A percentile compares a stretch with the other conserved stretches of the same genome.
phyloP scores from a whole-genome alignment of 2,888 invertebrate species.

The Cactoblastis cactorum region DNA sequence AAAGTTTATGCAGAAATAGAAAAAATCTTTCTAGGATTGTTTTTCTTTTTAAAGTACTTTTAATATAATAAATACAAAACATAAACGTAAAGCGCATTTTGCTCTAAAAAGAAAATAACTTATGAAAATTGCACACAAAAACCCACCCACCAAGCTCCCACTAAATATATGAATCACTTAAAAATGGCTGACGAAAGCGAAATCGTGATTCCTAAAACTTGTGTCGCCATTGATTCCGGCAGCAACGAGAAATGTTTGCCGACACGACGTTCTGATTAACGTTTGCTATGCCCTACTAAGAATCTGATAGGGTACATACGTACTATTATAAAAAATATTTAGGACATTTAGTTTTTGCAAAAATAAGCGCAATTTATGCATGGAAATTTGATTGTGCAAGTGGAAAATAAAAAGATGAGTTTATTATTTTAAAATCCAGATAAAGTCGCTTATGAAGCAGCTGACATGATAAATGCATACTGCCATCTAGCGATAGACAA shows the following conservation, averaged over 20 bases:
- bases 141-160: neutral
- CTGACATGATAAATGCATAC: too few species aligned
- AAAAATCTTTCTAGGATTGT: too few species aligned
- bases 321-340: neutral
- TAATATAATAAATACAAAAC: neutral
- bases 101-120: neutral
- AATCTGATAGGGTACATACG: neutral
- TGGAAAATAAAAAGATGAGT: neutral
- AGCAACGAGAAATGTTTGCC: constrained; percentile 7
- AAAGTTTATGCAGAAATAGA: too few species aligned
- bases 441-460: too few species aligned
- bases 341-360: neutral
- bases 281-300: neutral
- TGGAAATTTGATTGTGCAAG: neutral
- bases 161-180: constrained; percentile 1
- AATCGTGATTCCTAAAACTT: constrained; percentile 26
- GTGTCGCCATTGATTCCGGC: constrained; percentile 16
- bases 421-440: too few species aligned
- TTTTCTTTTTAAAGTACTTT: too few species aligned
- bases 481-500: too few species aligned
- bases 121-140: neutral
- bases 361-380: too few species aligned
- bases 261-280: constrained; percentile 6
- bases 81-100: neutral
- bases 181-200: constrained; percentile 18